These are phyloP conservation scores for Dinomys branickii DNA, from an alignment of 2,113 vertebrate genomes.

Conservation along the genomic window DNA sequence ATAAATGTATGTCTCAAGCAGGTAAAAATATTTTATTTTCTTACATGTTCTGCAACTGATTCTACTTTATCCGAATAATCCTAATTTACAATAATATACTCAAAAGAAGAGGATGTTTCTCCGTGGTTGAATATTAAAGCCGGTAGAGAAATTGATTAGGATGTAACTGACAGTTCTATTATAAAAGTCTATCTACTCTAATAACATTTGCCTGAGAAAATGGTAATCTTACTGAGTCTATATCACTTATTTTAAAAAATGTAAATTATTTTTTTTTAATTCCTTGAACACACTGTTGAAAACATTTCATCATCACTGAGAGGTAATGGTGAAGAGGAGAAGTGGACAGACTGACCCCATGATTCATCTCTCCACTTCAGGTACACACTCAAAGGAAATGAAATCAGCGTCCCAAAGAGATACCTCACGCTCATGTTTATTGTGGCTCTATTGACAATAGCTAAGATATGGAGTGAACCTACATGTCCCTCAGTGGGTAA, in stretches of 20 bases:
- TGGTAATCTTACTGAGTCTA: not conserved
- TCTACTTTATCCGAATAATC: not conserved
- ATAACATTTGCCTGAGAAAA: not conserved
- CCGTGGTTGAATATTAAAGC: not conserved
- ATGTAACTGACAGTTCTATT: not conserved
- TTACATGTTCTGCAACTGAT: not conserved
- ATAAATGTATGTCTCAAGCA: not conserved
- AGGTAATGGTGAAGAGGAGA: not conserved
- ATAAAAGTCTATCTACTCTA: not conserved
- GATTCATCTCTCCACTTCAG: not conserved
- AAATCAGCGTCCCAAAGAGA: not conserved
- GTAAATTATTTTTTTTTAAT: not conserved
- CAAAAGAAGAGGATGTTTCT: not conserved
- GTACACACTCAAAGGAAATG: not conserved
- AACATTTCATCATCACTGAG: conserved; percentile 6
- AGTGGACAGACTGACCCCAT: not conserved
- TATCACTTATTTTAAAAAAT: conserved; percentile 17
- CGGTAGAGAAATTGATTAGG: not conserved
- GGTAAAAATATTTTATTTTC: not conserved
- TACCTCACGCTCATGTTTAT: not conserved
- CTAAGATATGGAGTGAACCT: not conserved
- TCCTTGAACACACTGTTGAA: not conserved
- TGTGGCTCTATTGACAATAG: not conserved
- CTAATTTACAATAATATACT: not conserved
- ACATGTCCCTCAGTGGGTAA: not conserved